A percentile compares a stretch with the other conserved stretches of the same genome.
These are phyloP conservation scores for Cladopsammia gracilis DNA, from an alignment of 64 coral and sea anemone genomes.

Conservation along the genomic window DNA sequence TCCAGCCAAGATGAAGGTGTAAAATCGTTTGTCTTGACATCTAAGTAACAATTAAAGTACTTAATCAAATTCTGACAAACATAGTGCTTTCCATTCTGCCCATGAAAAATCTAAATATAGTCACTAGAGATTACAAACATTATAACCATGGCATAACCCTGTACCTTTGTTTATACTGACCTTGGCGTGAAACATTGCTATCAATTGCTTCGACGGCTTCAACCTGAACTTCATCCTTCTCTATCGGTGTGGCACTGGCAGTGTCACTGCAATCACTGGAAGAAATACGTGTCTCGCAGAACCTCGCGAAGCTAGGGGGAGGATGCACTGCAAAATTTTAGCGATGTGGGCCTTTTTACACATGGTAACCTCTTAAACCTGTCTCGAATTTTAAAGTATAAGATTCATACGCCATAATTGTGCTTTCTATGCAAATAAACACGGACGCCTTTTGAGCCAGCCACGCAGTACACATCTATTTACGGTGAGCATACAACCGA, in stretches of 20 bases:
- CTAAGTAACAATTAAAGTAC: slow-evolving; percentile 70
- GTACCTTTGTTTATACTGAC: slow-evolving; percentile 48
- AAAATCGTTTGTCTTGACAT: slow-evolving; percentile 67
- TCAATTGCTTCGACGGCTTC: slow-evolving; percentile 43
- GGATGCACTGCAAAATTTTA: too few species aligned
- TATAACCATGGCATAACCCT: slow-evolving; percentile 47
- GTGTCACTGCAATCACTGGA: slow-evolving; percentile 49
- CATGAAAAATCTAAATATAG: slow-evolving; percentile 45
- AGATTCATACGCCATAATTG: too few species aligned
- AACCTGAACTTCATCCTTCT: slow-evolving; percentile 39
- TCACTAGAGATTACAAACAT: slow-evolving; percentile 51
- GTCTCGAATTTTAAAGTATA: too few species aligned
- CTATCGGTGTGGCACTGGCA: slow-evolving; percentile 39
- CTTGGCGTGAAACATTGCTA: slow-evolving; percentile 49
- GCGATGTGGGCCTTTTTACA: too few species aligned
- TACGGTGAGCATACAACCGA: too few species aligned
- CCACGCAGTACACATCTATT: too few species aligned
- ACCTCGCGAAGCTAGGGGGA: too few species aligned
- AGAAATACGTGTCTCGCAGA: too few species aligned
- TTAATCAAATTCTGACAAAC: slow-evolving; percentile 63
- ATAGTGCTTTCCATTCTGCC: not conserved
- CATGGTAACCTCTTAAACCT: too few species aligned
- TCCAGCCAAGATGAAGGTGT: slow-evolving; percentile 60
- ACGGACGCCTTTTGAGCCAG: too few species aligned
- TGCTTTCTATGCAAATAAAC: too few species aligned